Percentiles rank a stretch among this genome's conserved stretches.
These are phyloP conservation scores for Bacillus rossius DNA, from an alignment of 1,140 invertebrate genomes.

Conservation along the genomic window DNA sequence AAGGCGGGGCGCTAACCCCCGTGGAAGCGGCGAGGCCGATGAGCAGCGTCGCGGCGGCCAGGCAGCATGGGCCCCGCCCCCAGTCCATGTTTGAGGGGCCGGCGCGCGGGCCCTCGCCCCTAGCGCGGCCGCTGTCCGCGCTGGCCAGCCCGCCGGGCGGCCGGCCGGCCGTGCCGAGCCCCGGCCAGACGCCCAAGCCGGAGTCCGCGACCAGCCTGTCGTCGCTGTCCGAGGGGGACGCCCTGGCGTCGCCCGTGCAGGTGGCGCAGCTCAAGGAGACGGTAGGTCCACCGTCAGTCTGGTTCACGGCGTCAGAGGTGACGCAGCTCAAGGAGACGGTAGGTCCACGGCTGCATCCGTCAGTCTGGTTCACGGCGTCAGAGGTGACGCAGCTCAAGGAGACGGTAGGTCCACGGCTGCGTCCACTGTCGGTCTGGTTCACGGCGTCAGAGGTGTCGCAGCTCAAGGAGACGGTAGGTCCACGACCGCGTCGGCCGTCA, in stretches of 20 bases:
- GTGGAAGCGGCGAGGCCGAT: too few species aligned
- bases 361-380: too few species aligned
- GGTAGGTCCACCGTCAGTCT: conserved; percentile 8
- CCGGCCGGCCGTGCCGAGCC: background rate
- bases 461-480: conserved; percentile 22
- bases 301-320: conserved; percentile 15
- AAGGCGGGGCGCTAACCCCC: too few species aligned
- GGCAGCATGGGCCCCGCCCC: background rate
- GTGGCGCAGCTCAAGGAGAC: conserved; percentile 21
- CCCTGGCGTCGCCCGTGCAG: conserved; percentile 13
- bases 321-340: conserved; percentile 22
- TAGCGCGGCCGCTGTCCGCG: background rate
- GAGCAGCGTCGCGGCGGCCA: background rate
- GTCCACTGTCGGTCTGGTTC: too few species aligned
- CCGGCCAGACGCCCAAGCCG: too few species aligned
- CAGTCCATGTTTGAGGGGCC: conserved; percentile 2
- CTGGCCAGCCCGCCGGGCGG: background rate
- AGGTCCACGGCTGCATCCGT: background rate
- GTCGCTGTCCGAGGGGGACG: conserved; percentile 8
- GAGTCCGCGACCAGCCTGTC: background rate
- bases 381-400: conserved; percentile 22
- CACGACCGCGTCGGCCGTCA: too few species aligned
- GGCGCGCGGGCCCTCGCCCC: background rate
- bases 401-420: conserved; percentile 22
- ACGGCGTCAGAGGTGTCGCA: conserved; percentile 21